Percentiles rank a stretch among this genome's conserved stretches.
These are phyloP conservation scores for Origma solitaria DNA, from an alignment of 2,113 vertebrate genomes.

Conservation along the genomic window DNA sequence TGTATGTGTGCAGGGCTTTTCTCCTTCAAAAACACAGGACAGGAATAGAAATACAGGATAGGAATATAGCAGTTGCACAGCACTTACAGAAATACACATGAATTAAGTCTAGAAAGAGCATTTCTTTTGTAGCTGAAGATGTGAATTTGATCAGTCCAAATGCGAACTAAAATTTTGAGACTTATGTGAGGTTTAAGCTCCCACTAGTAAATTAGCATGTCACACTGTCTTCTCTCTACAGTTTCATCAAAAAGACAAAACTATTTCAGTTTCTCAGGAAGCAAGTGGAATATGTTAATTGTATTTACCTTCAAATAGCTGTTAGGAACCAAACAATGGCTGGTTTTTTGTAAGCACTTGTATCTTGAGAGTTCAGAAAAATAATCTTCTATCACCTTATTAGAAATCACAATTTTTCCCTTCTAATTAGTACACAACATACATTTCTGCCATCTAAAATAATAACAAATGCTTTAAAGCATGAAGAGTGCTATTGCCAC, in stretches of 20 bases:
- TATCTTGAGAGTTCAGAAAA: not conserved
- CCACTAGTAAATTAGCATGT: not conserved
- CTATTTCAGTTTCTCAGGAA: not conserved
- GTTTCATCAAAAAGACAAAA: not conserved
- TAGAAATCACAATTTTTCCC: not conserved
- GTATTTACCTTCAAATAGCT: not conserved
- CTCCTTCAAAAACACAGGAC: not conserved
- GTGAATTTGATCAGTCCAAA: not conserved
- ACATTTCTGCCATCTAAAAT: not conserved
- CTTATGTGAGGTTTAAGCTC: not conserved
- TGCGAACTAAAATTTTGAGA: not conserved
- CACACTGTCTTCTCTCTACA: not conserved
- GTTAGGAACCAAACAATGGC: not conserved
- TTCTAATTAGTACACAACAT: not conserved
- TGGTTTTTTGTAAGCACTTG: not conserved
- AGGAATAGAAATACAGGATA: not conserved
- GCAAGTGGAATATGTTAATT: not conserved
- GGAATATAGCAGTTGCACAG: not conserved
- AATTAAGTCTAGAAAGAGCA: not conserved
- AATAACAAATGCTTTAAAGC: not conserved
- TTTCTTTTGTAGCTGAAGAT: not conserved
- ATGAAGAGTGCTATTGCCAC: constrained; percentile 5
- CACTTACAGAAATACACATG: not conserved
- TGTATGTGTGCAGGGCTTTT: not conserved
- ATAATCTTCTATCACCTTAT: not conserved